These are phyloP conservation scores for Myiotriccus ornatus DNA, from an alignment of 2,797 vertebrate species.

Conservation along the genomic window DNA sequence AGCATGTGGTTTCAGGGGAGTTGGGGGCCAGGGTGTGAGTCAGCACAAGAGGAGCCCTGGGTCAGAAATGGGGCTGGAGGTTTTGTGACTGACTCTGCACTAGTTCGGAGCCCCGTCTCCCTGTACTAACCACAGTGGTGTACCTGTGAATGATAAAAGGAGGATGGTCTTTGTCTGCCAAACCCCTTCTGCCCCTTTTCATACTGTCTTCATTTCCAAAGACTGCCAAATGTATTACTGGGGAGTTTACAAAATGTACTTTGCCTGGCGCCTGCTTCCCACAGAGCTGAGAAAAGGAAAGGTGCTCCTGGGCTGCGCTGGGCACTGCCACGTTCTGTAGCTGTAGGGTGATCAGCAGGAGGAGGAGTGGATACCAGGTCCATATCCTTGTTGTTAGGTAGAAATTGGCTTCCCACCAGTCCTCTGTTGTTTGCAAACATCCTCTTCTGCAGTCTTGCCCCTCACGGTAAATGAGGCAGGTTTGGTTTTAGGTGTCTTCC, in stretches of 20 bases:
- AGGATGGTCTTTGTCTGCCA: not conserved
- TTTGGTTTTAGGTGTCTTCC: not conserved
- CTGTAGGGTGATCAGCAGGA: fast-evolving
- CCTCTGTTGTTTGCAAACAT: not conserved
- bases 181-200: not conserved
- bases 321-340: fast-evolving
- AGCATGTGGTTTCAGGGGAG: not conserved
- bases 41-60: not conserved
- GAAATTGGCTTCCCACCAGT: not conserved
- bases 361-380: not conserved
- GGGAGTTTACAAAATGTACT: not conserved
- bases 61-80: not conserved
- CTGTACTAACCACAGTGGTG: not conserved
- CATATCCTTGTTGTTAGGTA: not conserved
- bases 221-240: not conserved
- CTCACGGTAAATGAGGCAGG: not conserved
- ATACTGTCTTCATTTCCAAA: not conserved
- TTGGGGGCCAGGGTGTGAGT: not conserved
- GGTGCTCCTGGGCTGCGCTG: fast-evolving
- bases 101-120: not conserved
- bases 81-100: not conserved
- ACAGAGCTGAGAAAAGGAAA: not conserved
- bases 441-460: not conserved
- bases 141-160: fast-evolving
- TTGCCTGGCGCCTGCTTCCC: not conserved